Evolutionary conservation across 2,113 vertebrate species (phyloP), one percentile per base, ranked within the genome.

Genomic region (Rhabdomys dilectus): DNA sequence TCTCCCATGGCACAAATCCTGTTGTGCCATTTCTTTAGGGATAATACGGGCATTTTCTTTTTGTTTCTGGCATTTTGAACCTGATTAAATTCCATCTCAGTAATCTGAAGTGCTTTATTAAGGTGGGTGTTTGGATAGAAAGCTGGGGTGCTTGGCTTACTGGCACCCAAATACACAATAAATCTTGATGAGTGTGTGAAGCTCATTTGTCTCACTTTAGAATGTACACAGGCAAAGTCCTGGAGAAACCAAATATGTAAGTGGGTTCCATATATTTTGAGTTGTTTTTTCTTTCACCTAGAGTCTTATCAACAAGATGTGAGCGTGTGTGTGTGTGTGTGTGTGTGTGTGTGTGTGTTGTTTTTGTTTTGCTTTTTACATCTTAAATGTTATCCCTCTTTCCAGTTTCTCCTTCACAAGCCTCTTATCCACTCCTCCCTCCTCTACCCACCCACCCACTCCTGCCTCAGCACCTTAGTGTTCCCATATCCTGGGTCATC

Each of bases 71-170:
- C 15, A 91, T 90, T 96, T 90, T 22, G 53, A 66, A 9, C 39
- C 93, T 94, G 48, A 62, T 92, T 81, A 81, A 81, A 86, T 89
- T 89, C 53, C 62, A 77, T 90, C 76, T 92, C 36, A 58, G 26
- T 78, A 72, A 53, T 31, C 19, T 24, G 45, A 95, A 96, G 60
- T 77, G 19, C 60, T 75, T 89, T 87, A 75, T 89, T 91, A 84
- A 93, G 36, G 48, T 58, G 58, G 75, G 29, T 76, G 48, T 88
- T 93, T 39, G 87, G 26, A 81, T 77, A 77, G 53, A 96, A 92
- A 93, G 66, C 12, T 13, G 89, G n/a, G 34, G 8, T 7, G 7
- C 60, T 81, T 76, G 60, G 58, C 34, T 56, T 64, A 56, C 22
- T n/a, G 5, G 84, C 91, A 48, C 81, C 24, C 24, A 72, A 36